Percentiles rank a stretch among this genome's conserved stretches.
Evolutionary conservation across 2,797 vertebrate genomes (phyloP).

Genomic region (Schizopygopsis malacanthus): DNA sequence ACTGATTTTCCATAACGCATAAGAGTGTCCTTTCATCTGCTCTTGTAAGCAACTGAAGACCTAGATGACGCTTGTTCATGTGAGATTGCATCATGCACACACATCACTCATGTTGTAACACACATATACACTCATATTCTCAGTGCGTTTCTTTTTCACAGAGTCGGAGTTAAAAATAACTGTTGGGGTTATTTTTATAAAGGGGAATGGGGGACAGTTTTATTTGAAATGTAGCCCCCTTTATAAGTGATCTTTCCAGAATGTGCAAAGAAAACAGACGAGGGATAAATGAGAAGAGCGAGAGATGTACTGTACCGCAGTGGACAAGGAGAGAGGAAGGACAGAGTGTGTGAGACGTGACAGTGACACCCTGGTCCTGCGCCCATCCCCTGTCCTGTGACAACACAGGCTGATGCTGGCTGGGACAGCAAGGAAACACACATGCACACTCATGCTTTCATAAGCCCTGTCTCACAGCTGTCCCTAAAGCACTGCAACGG

Average conservation of each 20-base stretch:
- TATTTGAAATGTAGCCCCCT: not conserved
- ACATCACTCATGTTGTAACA: not conserved
- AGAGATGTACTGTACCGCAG: slow-evolving; percentile 24
- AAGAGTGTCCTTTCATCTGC: slow-evolving; percentile 18
- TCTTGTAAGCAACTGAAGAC: not conserved
- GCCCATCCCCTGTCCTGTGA: slow-evolving; percentile 26
- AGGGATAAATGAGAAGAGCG: slow-evolving; percentile 2
- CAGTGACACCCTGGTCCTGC: slow-evolving; percentile 45
- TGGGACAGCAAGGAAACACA: slow-evolving; percentile 29
- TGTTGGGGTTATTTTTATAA: not conserved
- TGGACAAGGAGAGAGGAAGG: slow-evolving; percentile 36
- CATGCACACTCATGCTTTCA: slow-evolving; percentile 28
- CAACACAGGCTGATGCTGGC: slow-evolving; percentile 24
- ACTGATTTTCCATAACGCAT: slow-evolving; percentile 17
- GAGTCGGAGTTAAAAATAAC: not conserved
- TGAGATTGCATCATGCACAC: not conserved
- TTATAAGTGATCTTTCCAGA: not conserved
- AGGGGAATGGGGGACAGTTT: not conserved
- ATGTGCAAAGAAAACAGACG: not conserved
- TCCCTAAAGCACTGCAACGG: slow-evolving; percentile 16
- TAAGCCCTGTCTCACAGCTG: slow-evolving; percentile 11
- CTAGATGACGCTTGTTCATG: slow-evolving; percentile 17
- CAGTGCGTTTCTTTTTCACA: not conserved
- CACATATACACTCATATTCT: not conserved
- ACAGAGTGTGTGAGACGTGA: slow-evolving; percentile 50